Evolutionary conservation across 2,797 vertebrate genomes (phyloP).

Genomic region (Poecilia wingei): DNA sequence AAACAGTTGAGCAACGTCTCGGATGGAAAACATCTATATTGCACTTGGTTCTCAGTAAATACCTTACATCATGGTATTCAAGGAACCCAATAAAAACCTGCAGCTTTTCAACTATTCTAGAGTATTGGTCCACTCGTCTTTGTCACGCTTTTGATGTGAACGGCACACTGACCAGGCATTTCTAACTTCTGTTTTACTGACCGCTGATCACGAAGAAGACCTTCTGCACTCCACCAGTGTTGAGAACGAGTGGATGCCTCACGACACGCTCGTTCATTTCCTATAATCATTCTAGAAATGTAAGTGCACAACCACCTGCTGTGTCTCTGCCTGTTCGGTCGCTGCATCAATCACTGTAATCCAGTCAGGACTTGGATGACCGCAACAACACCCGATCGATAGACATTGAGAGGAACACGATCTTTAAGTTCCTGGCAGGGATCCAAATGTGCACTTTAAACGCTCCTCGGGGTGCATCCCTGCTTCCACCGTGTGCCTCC

Average conservation of each 20-base stretch:
- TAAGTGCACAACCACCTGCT: constrained; percentile 30
- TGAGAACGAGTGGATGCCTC: constrained; percentile 12
- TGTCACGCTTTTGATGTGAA: background rate
- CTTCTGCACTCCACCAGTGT: background rate
- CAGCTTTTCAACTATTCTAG: background rate
- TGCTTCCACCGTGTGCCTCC: constrained; percentile 20
- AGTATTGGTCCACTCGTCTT: too few relatives aligned
- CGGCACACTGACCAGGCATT: background rate
- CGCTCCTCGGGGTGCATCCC: constrained; percentile 27
- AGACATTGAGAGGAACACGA: constrained; percentile 57
- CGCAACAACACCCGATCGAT: constrained; percentile 52
- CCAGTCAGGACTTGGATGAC: constrained; percentile 46
- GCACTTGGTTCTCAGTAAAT: background rate
- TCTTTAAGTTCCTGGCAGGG: constrained; percentile 63
- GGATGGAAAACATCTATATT: background rate
- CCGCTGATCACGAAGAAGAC: background rate
- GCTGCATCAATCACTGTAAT: constrained; percentile 54
- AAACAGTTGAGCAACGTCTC: background rate
- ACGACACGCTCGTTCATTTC: constrained; percentile 7
- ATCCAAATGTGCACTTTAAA: constrained; percentile 63
- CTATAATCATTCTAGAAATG: constrained; percentile 24
- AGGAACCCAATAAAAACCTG: background rate
- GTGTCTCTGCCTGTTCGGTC: constrained; percentile 12
- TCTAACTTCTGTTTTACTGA: background rate
- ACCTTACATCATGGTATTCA: background rate